phyloP scores from a whole-genome alignment of 2,113 vertebrate genomes.

The Glaucidium brasilianum region DNA sequence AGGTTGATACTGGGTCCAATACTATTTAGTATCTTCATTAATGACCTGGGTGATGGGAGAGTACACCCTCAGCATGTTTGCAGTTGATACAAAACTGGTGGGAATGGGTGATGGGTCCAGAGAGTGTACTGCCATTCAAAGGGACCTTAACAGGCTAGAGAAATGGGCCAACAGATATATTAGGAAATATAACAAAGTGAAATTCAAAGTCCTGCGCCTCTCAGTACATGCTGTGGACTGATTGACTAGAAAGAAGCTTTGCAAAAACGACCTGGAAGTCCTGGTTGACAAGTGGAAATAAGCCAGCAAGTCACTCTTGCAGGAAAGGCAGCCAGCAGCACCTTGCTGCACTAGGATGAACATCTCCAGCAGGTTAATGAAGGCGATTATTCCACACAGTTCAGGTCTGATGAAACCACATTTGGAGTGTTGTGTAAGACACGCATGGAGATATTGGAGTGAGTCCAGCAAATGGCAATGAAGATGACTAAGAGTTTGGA shows the following conservation, averaged over 20 bases:
- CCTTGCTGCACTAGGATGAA: not conserved
- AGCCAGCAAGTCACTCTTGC: not conserved
- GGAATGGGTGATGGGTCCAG: no score
- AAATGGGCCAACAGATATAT: not conserved
- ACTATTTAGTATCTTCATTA: not conserved
- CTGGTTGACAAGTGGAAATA: not conserved
- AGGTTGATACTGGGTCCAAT: not conserved
- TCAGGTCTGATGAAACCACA: not conserved
- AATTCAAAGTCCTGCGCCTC: not conserved
- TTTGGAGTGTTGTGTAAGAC: not conserved
- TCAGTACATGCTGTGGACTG: not conserved
- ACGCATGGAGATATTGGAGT: not conserved
- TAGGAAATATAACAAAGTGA: not conserved
- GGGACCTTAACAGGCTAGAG: no score
- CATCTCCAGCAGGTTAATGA: not conserved
- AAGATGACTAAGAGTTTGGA: not conserved
- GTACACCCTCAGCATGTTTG: no score
- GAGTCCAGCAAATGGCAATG: not conserved
- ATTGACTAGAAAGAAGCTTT: not conserved
- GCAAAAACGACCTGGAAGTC: not conserved
- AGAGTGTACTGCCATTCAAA: no score
- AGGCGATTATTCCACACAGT: rapidly evolving
- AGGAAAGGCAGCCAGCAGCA: not conserved
- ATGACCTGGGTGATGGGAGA: not conserved
- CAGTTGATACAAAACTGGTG: no score